These are phyloP conservation scores for Centruroides sculpturatus DNA, from an alignment of 1,140 invertebrate genomes.

Conservation along the genomic window DNA sequence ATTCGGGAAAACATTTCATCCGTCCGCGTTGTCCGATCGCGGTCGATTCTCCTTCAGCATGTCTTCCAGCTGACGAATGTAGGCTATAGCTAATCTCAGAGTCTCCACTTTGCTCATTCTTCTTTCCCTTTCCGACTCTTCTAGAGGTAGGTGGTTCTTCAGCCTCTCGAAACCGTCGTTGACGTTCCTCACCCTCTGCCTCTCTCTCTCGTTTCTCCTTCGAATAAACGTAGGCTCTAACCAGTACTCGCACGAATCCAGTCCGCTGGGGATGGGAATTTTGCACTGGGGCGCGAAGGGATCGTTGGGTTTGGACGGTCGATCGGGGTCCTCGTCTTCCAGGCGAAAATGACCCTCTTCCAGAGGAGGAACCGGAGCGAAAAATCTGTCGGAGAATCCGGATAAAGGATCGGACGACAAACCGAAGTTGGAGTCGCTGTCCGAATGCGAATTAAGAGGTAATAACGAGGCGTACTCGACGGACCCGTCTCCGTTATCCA, in stretches of 20 bases:
- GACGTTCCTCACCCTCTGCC: constrained; percentile 53
- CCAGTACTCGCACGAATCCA: constrained; percentile 23
- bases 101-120: constrained; percentile 36
- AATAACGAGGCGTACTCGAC: too few relatives aligned
- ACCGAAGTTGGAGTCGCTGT: too few relatives aligned
- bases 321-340: too few relatives aligned
- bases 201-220: constrained; percentile 30
- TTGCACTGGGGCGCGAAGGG: constrained; percentile 28
- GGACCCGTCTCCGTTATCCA: too few relatives aligned
- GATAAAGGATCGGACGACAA: too few relatives aligned
- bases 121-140: constrained; percentile 27
- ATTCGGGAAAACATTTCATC: too few relatives aligned
- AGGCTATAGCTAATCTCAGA: constrained; percentile 31
- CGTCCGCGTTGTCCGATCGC: too few relatives aligned
- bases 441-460: too few relatives aligned
- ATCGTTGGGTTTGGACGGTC: constrained; percentile 6
- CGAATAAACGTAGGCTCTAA: constrained; percentile 21
- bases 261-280: constrained; percentile 26
- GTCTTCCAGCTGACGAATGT: constrained; percentile 31
- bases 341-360: too few relatives aligned
- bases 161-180: constrained; percentile 67
- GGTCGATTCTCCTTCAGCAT: constrained; percentile 20
- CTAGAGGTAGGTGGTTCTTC: constrained; percentile 49
- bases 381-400: too few relatives aligned
- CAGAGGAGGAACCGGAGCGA: too few relatives aligned